phyloP scores from a whole-genome alignment of 1,140 invertebrate genomes.

The Drosophila santomea region DNA sequence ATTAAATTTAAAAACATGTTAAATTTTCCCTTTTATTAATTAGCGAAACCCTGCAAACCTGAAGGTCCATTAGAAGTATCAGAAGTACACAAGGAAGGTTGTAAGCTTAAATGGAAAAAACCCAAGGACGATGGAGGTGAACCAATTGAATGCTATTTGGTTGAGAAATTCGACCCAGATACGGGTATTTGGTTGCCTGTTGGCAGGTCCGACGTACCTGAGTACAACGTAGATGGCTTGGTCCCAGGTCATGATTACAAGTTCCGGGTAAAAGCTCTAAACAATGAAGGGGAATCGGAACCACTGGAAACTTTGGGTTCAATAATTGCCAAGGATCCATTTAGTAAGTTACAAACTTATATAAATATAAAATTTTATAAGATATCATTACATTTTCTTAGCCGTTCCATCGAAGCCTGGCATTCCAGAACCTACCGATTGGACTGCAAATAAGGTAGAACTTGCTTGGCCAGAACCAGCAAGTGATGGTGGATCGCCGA shows the following conservation, averaged over 20 bases:
- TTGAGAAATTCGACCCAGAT: constrained; percentile 97
- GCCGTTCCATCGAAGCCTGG: constrained; percentile 93
- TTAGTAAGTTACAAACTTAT: constrained; percentile 84
- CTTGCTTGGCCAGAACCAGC: constrained; percentile 93
- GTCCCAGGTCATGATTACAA: constrained; percentile 98
- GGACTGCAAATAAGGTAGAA: constrained; percentile 96
- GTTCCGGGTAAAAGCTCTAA: constrained; percentile 98
- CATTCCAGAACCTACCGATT: constrained; percentile 94
- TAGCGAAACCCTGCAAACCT: constrained; percentile 95
- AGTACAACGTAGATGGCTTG: constrained; percentile 94
- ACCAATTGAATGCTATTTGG: constrained; percentile 96
- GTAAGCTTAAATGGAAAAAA: constrained; percentile 98
- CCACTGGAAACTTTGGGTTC: constrained; percentile 96
- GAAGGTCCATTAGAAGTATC: constrained; percentile 98
- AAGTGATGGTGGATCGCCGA: constrained; percentile 95
- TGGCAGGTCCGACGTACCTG: constrained; percentile 91
- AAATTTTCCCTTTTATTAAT: constrained; percentile 24
- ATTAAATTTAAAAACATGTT: constrained; percentile 1
- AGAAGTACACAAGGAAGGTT: constrained; percentile 97
- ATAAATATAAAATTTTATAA: too few relatives aligned
- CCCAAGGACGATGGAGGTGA: constrained; percentile 99
- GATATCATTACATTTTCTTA: constrained; percentile 11
- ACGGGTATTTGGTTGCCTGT: constrained; percentile 96
- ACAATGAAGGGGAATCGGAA: constrained; percentile 98
- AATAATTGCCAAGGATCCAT: constrained; percentile 98